Evolutionary conservation across 1,140 invertebrate genomes (phyloP).

Genomic region (Drosophila bocqueti): DNA sequence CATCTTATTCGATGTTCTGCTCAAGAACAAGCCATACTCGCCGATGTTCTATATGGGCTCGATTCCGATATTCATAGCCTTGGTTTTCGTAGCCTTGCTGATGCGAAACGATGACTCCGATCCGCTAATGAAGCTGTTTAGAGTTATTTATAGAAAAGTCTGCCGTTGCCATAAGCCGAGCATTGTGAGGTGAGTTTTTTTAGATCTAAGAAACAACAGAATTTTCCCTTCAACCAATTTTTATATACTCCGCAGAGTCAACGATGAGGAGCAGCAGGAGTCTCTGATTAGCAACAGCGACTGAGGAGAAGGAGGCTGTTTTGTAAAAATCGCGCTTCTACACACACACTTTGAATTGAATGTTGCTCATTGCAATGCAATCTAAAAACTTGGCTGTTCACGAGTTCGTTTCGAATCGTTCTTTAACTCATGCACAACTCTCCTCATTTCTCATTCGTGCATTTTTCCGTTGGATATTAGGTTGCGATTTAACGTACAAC

Average conservation of each 20-base stretch:
- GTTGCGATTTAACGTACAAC: conserved; percentile 52
- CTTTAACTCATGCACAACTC: conserved; percentile 58
- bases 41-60: conserved; percentile 92
- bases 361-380: conserved; percentile 78
- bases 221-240: not conserved
- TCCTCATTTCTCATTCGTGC: conserved; percentile 46
- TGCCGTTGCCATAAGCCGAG: conserved; percentile 86
- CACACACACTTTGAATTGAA: conserved; percentile 41
- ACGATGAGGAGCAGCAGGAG: conserved; percentile 90
- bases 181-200: conserved; percentile 85
- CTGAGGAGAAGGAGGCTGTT: conserved; percentile 42
- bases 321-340: conserved; percentile 66
- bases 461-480: conserved; percentile 50
- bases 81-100: conserved; percentile 90
- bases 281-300: conserved; percentile 88
- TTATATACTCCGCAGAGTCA: conserved; percentile 86
- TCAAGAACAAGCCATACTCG: conserved; percentile 91
- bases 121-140: conserved; percentile 89
- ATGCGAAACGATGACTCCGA: conserved; percentile 95
- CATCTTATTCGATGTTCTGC: conserved; percentile 92
- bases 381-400: conserved; percentile 82
- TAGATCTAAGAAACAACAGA: not conserved
- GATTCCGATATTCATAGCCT: conserved; percentile 91
- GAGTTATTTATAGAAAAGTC: conserved; percentile 87
- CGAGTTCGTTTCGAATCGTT: conserved; percentile 83